Conservation (phyloP, 2,888 invertebrate species). For the Penaeus monodon region DNA sequence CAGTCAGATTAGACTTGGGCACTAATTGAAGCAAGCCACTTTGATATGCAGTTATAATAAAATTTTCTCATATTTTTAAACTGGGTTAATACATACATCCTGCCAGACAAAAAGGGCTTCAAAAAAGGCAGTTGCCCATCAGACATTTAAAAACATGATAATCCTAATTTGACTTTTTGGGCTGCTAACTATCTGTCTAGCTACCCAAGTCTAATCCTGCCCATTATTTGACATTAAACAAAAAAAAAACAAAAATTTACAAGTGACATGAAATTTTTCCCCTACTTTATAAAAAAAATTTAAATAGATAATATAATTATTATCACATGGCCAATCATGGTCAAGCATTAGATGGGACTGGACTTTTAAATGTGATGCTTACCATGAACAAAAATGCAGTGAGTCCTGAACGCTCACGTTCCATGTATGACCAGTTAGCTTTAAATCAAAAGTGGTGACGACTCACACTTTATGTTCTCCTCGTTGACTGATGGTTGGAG, state of each 20-base stretch:
- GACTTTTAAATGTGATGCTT: conserved; percentile 49
- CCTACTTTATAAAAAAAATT: conserved; percentile 61
- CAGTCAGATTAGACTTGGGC: conserved; percentile 22
- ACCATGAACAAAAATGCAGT: conserved; percentile 31
- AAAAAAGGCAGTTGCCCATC: too few species aligned
- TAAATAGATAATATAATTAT: conserved; percentile 61
- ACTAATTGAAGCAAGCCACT: too few species aligned
- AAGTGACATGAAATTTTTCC: conserved; percentile 60
- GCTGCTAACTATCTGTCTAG: conserved; percentile 16
- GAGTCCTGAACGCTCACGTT: conserved; percentile 45
- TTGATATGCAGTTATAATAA: conserved; percentile 11
- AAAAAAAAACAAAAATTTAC: conserved; percentile 47
- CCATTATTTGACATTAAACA: conserved; percentile 34
- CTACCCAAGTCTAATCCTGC: conserved; percentile 50
- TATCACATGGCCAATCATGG: conserved; percentile 63
- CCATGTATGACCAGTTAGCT: conserved; percentile 62
- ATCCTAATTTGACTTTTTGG: conserved; percentile 4
- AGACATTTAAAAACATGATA: too few species aligned
- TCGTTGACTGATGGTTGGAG: conserved; percentile 15
- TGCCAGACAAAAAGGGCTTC: background rate
- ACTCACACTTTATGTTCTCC: conserved; percentile 20
- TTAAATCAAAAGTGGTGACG: conserved; percentile 31
- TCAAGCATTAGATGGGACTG: conserved; percentile 56
- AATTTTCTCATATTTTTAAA: conserved; percentile 1
- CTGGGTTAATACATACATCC: conserved; percentile 1